phyloP scores from a whole-genome alignment of 2,797 vertebrate genomes.

The Crocodylus rhombifer region DNA sequence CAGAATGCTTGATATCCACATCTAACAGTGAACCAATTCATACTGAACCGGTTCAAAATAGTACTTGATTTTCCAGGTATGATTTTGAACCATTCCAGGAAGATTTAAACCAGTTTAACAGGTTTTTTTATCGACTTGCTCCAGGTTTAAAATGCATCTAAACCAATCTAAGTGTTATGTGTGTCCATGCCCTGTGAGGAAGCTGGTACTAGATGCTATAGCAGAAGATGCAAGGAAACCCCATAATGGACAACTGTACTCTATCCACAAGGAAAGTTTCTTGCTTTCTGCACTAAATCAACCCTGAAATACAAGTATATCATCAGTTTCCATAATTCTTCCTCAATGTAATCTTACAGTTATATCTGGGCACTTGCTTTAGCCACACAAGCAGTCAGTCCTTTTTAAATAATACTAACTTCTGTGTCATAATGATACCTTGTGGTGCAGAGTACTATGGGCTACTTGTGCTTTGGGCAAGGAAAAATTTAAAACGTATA shows the following conservation, averaged over 20 bases:
- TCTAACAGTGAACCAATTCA: too few relatives aligned
- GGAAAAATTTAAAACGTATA: not conserved
- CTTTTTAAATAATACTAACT: not conserved
- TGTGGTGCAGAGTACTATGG: accelerated
- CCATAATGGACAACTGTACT: not conserved
- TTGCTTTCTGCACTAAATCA: not conserved
- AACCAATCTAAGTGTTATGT: too few relatives aligned
- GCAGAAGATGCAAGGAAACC: not conserved
- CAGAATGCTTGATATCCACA: too few relatives aligned
- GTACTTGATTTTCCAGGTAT: too few relatives aligned
- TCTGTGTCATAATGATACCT: not conserved
- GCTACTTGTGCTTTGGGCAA: not conserved
- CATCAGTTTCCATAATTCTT: not conserved
- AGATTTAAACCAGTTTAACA: too few relatives aligned
- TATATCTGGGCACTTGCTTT: not conserved
- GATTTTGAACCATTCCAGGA: too few relatives aligned
- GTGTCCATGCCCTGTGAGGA: too few relatives aligned
- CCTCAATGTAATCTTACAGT: not conserved
- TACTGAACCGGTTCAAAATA: too few relatives aligned
- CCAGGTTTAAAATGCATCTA: too few relatives aligned
- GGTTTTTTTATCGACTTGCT: not conserved
- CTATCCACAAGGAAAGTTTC: not conserved
- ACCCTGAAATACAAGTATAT: not conserved
- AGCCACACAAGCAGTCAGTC: not conserved
- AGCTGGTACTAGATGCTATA: not conserved